Conservation (phyloP, 2,113 vertebrate species). For the Lutjanus erythropterus region DNA sequence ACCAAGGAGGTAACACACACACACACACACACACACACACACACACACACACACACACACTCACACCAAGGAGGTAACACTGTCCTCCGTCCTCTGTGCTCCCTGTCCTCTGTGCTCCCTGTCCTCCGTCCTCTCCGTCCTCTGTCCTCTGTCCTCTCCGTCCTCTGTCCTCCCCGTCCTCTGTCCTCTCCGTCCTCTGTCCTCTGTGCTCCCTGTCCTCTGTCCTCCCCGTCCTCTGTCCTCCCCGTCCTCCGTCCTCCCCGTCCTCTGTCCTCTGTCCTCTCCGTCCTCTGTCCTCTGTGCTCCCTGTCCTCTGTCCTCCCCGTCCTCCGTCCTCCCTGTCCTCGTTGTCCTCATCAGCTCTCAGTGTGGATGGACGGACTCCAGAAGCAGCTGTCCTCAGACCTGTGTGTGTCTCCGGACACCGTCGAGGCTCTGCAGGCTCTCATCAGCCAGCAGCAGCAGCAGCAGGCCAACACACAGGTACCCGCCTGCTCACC, state of each 20-base stretch:
- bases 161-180: too few relatives aligned
- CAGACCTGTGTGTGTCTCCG: constrained; percentile 61
- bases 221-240: too few relatives aligned
- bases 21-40: neutral
- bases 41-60: too few relatives aligned
- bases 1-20: constrained; percentile 76
- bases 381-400: constrained; percentile 79
- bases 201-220: neutral
- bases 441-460: constrained; percentile 77
- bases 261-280: too few relatives aligned
- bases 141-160: too few relatives aligned
- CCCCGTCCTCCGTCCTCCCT: too few relatives aligned
- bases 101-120: neutral
- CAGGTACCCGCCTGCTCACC: constrained; percentile 61
- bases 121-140: too few relatives aligned
- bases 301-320: rapidly evolving
- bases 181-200: too few relatives aligned
- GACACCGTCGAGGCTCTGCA: constrained; percentile 80
- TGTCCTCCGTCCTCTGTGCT: too few relatives aligned
- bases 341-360: constrained; percentile 26
- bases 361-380: constrained; percentile 82
- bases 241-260: neutral
- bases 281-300: neutral
- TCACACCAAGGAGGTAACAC: too few relatives aligned
- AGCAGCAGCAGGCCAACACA: constrained; percentile 82